A percentile compares a stretch with the other conserved stretches of the same genome.
These are phyloP conservation scores for Brachynemurus nebulosus DNA, from an alignment of 2,888 invertebrate species.

Conservation along the genomic window DNA sequence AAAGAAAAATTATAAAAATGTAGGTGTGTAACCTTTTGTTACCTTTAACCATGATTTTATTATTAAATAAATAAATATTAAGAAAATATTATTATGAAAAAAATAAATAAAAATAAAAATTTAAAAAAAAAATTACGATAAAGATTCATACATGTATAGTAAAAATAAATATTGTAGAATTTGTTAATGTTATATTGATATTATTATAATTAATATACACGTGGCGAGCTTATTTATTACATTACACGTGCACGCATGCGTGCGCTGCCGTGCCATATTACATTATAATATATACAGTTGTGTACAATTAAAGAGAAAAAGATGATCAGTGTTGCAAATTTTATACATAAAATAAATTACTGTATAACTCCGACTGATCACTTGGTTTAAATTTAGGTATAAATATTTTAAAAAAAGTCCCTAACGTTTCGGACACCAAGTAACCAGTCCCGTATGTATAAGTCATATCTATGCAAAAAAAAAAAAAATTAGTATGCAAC, in stretches of 20 bases:
- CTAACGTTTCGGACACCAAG: no score
- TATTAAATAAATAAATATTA: neutral
- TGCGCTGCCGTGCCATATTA: conserved; percentile 7
- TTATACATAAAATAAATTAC: no score
- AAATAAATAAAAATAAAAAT: neutral
- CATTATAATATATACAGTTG: neutral
- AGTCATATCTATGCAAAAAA: no score
- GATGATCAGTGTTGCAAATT: no score
- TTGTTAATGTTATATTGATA: conserved; percentile 10
- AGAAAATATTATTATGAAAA: conserved; percentile 2
- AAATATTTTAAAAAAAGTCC: no score
- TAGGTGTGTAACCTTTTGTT: conserved; percentile 2
- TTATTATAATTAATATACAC: no score
- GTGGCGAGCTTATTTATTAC: conserved; percentile 10
- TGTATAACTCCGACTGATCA: no score
- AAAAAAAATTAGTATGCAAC: no score
- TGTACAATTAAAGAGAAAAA: neutral
- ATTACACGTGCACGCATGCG: conserved; percentile 4
- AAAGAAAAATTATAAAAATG: neutral
- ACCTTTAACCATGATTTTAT: conserved; percentile 3
- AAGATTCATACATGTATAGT: conserved; percentile 8
- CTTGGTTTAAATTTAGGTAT: no score
- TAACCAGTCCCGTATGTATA: no score
- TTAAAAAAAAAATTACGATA: neutral
- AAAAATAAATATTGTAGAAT: conserved; percentile 4